Conservation (phyloP, 2,113 vertebrate genomes). For the Clarias gariepinus region DNA sequence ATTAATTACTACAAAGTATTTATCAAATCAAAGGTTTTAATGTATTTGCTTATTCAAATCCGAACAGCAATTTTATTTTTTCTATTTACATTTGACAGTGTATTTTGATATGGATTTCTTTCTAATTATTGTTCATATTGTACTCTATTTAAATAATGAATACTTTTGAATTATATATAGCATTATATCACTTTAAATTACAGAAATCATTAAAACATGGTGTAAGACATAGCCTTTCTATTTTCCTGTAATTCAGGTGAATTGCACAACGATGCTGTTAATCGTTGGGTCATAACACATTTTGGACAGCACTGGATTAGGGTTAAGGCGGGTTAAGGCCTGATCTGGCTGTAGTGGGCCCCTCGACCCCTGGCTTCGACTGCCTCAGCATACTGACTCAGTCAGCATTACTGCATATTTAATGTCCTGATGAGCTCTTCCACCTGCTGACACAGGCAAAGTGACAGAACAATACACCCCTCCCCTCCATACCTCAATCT, state of each 20-base stretch:
- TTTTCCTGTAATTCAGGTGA: background rate
- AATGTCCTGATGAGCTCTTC: constrained; percentile 96
- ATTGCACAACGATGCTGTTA: background rate
- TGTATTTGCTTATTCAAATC: no score
- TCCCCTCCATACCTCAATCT: constrained; percentile 61
- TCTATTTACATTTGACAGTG: no score
- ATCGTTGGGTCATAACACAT: background rate
- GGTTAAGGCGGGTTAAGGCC: constrained; percentile 24
- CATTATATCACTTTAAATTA: background rate
- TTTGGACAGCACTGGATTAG: constrained; percentile 17
- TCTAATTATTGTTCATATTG: background rate
- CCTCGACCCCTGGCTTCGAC: constrained; percentile 73
- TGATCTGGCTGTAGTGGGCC: constrained; percentile 48
- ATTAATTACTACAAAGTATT: no score
- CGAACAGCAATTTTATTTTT: no score
- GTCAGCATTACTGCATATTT: constrained; percentile 99
- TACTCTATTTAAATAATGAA: background rate
- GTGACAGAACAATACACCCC: constrained; percentile 92
- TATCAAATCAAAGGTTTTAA: no score
- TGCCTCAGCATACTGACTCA: constrained; percentile 88
- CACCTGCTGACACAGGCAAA: constrained; percentile 99
- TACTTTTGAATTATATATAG: background rate
- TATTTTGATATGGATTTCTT: background rate
- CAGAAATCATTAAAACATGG: background rate
- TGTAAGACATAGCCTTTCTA: background rate